A percentile compares a stretch with the other conserved stretches of the same genome.
Evolutionary conservation across 2,888 invertebrate species (phyloP).

Genomic region (Drosophila rubida): DNA sequence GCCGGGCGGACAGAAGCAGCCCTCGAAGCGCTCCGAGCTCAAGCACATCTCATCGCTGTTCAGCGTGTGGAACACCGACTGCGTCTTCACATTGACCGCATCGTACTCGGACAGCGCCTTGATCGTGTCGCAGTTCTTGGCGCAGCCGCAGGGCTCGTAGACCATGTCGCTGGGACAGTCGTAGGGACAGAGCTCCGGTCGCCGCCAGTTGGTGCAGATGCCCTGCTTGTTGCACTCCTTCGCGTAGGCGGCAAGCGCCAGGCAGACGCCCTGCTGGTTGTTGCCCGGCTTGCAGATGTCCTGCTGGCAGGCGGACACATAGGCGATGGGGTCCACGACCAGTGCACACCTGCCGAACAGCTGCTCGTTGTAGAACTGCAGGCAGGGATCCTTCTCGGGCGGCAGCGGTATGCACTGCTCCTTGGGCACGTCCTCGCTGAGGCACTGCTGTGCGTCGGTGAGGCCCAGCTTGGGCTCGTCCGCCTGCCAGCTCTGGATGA

Average conservation of each 20-base stretch:
- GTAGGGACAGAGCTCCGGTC: slow-evolving; percentile 88
- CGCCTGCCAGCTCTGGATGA: slow-evolving; percentile 87
- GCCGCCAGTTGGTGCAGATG: slow-evolving; percentile 91
- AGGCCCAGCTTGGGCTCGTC: slow-evolving; percentile 85
- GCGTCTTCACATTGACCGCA: slow-evolving; percentile 78
- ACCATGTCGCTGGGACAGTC: slow-evolving; percentile 85
- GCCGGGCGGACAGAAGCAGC: slow-evolving; percentile 93
- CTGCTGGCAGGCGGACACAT: slow-evolving; percentile 89
- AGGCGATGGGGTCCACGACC: slow-evolving; percentile 89
- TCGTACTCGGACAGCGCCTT: slow-evolving; percentile 75
- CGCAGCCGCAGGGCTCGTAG: slow-evolving; percentile 83
- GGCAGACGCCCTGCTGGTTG: slow-evolving; percentile 87
- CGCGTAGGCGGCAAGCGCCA: slow-evolving; percentile 89
- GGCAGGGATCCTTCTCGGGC: slow-evolving; percentile 88
- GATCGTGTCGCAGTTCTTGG: slow-evolving; percentile 82
- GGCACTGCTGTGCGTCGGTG: slow-evolving; percentile 85
- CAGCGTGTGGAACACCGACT: slow-evolving; percentile 70
- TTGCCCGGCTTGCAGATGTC: slow-evolving; percentile 87
- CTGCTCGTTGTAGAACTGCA: slow-evolving; percentile 86
- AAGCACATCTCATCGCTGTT: slow-evolving; percentile 85
- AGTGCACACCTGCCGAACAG: slow-evolving; percentile 90
- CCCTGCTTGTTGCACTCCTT: slow-evolving; percentile 89
- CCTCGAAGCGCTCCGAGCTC: slow-evolving; percentile 87
- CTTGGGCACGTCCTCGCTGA: slow-evolving; percentile 85
- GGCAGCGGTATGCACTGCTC: slow-evolving; percentile 86